Percentiles rank a stretch among this genome's conserved stretches.
These are phyloP conservation scores for Apocrypta bakeri DNA, from an alignment of 1,140 invertebrate species.

Conservation along the genomic window DNA sequence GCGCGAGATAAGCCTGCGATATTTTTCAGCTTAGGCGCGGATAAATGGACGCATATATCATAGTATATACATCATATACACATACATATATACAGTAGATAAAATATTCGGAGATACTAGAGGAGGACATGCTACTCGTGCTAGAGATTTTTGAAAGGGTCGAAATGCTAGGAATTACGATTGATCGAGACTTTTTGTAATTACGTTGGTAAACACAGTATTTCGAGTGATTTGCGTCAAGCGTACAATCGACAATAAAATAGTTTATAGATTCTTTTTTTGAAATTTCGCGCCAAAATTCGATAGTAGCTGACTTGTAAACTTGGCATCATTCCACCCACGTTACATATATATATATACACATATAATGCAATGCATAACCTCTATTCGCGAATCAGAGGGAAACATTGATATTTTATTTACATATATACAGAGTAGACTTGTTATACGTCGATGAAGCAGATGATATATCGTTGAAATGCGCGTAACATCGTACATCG, in stretches of 20 bases:
- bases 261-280: not conserved
- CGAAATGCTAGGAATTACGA: too few relatives aligned
- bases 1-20: not conserved
- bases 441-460: not conserved
- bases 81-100: too few relatives aligned
- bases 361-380: too few relatives aligned
- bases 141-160: too few relatives aligned
- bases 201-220: too few relatives aligned
- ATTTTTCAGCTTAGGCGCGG: slow-evolving; percentile 26
- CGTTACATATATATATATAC: too few relatives aligned
- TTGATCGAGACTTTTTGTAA: too few relatives aligned
- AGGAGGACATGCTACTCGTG: too few relatives aligned
- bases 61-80: not conserved
- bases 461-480: not conserved
- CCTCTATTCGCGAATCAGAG: not conserved
- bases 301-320: not conserved
- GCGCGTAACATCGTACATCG: not conserved
- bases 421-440: not conserved
- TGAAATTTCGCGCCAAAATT: not conserved
- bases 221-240: too few relatives aligned
- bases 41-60: too few relatives aligned
- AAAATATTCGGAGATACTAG: too few relatives aligned
- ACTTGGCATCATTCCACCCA: not conserved
- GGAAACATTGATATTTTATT: not conserved
- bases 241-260: too few relatives aligned